Evolutionary conservation across 92 coral and sea anemone genomes (phyloP), one percentile per base, ranked within the genome.

Genomic region (Bergia puertoricense): DNA sequence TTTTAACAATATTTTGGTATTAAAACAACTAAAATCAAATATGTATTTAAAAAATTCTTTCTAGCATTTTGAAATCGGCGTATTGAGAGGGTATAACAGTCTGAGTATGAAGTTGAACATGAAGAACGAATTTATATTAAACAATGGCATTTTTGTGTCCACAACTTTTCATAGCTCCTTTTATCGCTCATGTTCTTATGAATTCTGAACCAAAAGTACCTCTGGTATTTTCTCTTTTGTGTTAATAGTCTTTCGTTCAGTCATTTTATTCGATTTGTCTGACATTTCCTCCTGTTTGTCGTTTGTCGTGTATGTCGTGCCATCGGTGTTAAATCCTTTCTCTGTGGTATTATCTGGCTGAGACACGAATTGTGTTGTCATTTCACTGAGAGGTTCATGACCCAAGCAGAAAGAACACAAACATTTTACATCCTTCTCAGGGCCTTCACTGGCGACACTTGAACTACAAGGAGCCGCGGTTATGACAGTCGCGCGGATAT

Each of bases 401-500:
- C 79, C 78, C 65, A 84, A 16, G 59, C 87, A 84, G 16, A 66
- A 84, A 1, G 87, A 84, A 68, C 87, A 84, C 30, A 51, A 23
- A 45, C 87, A 84, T 36, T 84, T 69, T 71, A 51, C 51, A 36
- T 71, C 87, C 23, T 71, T 84, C 67, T 84, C 78, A 72, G 75
- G 41, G 45, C 46, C 13, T 37, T 50, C 78, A 44, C 6, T 72
- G 77, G 45, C 43, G 38, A 10, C 41, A 44, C 62, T 46, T 36
- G 87, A 74, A 48, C 87, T 39, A n/a, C 87, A 84, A 0, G 87
- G 37, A 48, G 87, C 43, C 75, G 45, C 87, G 6, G 74, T 36
- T 44, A 84, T 71, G 39, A 84, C 87, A 22, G 78, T 44, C 43
- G 75, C 79, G 42, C 87, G 54, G 6, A 37, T 51, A 22, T 44